A percentile compares a stretch with the other conserved stretches of the same genome.
phyloP scores from a whole-genome alignment of 2,888 invertebrate genomes.

The Aphelenchoides bicaudatus region DNA sequence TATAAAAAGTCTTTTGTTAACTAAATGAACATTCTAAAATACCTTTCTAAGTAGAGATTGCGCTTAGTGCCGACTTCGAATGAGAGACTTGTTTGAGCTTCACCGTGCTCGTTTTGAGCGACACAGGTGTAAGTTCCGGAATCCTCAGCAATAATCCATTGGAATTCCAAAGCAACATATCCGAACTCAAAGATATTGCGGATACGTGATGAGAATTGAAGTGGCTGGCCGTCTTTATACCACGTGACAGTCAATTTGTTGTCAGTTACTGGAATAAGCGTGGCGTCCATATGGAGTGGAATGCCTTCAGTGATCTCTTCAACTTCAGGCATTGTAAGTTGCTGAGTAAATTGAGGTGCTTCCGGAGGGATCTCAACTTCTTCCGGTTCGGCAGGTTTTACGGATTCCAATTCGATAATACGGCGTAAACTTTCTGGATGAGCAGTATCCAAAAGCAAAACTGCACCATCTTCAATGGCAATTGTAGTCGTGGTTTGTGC shows the following conservation, averaged over 20 bases:
- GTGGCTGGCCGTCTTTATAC: constrained; percentile 82
- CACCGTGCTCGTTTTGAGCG: constrained; percentile 60
- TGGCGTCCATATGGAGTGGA: constrained; percentile 69
- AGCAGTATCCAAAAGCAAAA: constrained; percentile 74
- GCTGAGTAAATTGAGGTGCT: constrained; percentile 78
- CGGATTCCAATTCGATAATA: constrained; percentile 63
- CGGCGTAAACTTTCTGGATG: constrained; percentile 87
- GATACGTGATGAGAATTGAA: constrained; percentile 76
- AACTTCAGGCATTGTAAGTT: constrained; percentile 75
- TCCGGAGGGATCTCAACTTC: constrained; percentile 50
- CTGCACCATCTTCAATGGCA: constrained; percentile 47
- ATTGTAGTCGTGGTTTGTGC: constrained; percentile 91
- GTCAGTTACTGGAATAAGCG: constrained; percentile 88
- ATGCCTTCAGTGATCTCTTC: constrained; percentile 68
- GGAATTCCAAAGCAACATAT: constrained; percentile 75
- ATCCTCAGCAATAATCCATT: constrained; percentile 67
- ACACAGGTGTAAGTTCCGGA: constrained; percentile 63
- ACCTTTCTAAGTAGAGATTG: constrained; percentile 70
- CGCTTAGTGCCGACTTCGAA: constrained; percentile 62
- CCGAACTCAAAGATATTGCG: constrained; percentile 97
- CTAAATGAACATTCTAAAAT: too few species aligned
- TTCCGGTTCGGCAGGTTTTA: constrained; percentile 47
- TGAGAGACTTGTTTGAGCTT: constrained; percentile 88
- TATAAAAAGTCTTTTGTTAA: too few species aligned
- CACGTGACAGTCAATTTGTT: constrained; percentile 70